These are phyloP conservation scores for Hormaphis cornu DNA, from an alignment of 1,140 invertebrate species.

Conservation along the genomic window DNA sequence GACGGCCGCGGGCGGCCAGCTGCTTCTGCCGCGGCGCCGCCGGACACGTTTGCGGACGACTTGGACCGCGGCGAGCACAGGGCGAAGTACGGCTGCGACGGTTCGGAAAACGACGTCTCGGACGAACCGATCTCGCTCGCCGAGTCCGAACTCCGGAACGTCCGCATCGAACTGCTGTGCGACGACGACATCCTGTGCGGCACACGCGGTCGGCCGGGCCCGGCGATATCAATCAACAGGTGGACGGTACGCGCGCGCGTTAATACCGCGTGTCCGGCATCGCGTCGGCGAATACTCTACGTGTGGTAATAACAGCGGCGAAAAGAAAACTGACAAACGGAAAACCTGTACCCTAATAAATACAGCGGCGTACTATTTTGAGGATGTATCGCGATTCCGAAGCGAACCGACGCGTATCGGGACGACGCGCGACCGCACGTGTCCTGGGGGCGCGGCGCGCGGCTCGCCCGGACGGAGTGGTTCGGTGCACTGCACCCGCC, in stretches of 20 bases:
- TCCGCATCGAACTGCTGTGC: conserved; percentile 18
- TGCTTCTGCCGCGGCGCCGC: neutral
- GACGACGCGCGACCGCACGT: neutral
- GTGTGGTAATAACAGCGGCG: no score
- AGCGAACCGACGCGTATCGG: no score
- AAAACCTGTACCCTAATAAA: no score
- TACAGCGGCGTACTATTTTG: no score
- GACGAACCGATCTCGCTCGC: conserved; percentile 13
- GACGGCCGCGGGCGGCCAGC: neutral
- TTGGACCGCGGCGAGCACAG: conserved; percentile 16
- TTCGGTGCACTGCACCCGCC: neutral
- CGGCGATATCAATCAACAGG: conserved; percentile 7
- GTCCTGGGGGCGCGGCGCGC: no score
- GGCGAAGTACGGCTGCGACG: neutral
- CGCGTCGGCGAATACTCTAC: no score
- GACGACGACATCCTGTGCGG: neutral
- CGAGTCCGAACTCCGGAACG: conserved; percentile 20
- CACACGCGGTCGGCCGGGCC: no score
- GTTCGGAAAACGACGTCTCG: conserved; percentile 20
- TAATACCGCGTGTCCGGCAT: no score
- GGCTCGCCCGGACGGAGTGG: neutral
- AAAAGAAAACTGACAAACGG: no score
- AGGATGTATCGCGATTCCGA: no score
- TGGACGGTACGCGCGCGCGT: no score
- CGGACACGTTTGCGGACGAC: conserved; percentile 8